These are phyloP conservation scores for Saturnia japonica DNA, from an alignment of 2,888 invertebrate species.

Conservation along the genomic window DNA sequence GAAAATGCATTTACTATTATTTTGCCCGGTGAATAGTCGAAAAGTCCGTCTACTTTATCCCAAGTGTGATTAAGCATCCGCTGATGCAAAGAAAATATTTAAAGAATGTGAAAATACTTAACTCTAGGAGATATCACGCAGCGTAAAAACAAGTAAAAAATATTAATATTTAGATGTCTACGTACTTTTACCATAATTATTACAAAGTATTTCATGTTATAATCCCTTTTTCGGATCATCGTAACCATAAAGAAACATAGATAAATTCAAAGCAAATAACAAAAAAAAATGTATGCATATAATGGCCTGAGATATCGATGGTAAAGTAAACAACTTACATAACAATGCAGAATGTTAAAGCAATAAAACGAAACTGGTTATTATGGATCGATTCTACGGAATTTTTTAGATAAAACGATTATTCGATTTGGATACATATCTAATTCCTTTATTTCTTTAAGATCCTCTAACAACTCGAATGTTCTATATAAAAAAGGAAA, in stretches of 20 bases:
- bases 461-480: too few species aligned
- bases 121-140: too few species aligned
- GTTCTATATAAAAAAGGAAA: too few species aligned
- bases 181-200: too few species aligned
- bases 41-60: background rate
- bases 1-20: too few species aligned
- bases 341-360: background rate
- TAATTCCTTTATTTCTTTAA: too few species aligned
- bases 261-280: background rate
- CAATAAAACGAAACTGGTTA: background rate
- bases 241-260: too few species aligned
- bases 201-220: too few species aligned
- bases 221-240: too few species aligned
- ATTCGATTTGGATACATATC: background rate
- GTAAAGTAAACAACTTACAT: background rate
- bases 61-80: background rate
- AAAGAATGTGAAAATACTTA: background rate
- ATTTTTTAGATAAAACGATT: background rate
- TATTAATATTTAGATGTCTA: too few species aligned
- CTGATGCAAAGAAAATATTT: background rate
- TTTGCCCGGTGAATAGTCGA: background rate
- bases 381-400: background rate
- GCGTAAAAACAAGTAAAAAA: background rate
- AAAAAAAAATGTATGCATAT: background rate
- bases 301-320: background rate